Evolutionary conservation across 2,797 vertebrate genomes (phyloP).

Genomic region (Chelon auratus): DNA sequence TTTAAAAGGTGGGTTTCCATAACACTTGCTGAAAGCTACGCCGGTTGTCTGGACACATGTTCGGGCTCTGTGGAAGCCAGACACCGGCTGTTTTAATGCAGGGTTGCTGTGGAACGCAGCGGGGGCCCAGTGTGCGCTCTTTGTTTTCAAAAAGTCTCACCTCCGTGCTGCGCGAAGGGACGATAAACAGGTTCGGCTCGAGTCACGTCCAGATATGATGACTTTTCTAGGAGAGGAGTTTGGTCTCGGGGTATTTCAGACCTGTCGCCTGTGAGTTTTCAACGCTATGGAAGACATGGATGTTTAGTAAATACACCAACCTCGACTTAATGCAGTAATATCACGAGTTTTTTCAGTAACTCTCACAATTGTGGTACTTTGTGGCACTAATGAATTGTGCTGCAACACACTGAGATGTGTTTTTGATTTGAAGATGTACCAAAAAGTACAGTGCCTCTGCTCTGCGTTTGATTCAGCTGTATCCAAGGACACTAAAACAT

Average conservation of each 20-base stretch:
- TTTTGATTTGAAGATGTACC: background rate
- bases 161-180: slow-evolving; percentile 41
- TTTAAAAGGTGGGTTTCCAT: slow-evolving; percentile 80
- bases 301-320: background rate
- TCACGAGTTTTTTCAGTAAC: no score
- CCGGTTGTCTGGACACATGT: slow-evolving; percentile 70
- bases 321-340: background rate
- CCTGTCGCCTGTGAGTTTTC: slow-evolving; percentile 5
- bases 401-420: background rate
- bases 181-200: slow-evolving; percentile 45
- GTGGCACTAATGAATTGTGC: background rate
- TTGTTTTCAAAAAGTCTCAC: slow-evolving; percentile 59
- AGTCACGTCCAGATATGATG: slow-evolving; percentile 23
- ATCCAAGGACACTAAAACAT: background rate
- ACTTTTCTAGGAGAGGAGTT: background rate
- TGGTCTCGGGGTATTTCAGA: background rate
- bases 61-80: slow-evolving; percentile 69
- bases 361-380: background rate
- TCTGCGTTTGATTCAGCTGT: background rate
- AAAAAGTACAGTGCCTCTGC: no score
- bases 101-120: slow-evolving; percentile 56
- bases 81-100: slow-evolving; percentile 64
- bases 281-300: background rate
- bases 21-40: slow-evolving; percentile 74
- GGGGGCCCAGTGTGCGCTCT: slow-evolving; percentile 29